Conservation (phyloP, 2,797 vertebrate species). For the Antennarius maculatus region DNA sequence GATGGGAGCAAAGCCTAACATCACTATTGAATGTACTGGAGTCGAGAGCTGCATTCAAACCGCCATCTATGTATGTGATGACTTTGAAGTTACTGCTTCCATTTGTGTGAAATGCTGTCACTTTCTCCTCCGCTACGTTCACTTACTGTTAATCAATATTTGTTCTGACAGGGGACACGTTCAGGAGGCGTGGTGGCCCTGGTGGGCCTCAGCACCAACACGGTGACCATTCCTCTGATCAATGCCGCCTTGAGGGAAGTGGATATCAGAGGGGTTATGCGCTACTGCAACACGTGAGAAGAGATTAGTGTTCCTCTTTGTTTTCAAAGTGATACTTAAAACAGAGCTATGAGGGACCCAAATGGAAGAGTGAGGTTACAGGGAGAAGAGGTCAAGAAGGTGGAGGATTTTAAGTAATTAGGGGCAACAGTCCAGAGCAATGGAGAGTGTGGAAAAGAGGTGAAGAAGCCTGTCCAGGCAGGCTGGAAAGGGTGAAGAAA, state of each 20-base stretch:
- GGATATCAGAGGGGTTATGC: constrained; percentile 94
- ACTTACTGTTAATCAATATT: background rate
- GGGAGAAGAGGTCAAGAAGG: too few relatives aligned
- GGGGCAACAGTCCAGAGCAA: too few relatives aligned
- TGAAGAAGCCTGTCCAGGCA: too few relatives aligned
- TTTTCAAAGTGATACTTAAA: background rate
- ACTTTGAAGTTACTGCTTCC: background rate
- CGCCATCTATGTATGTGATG: constrained; percentile 89
- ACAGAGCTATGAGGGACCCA: too few relatives aligned
- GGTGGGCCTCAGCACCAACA: constrained; percentile 88
- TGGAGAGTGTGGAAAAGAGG: too few relatives aligned
- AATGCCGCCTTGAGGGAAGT: constrained; percentile 88
- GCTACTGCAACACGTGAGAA: constrained; percentile 97
- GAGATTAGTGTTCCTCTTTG: background rate
- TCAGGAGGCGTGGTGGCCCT: constrained; percentile 92
- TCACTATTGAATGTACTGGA: constrained; percentile 92
- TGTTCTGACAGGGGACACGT: constrained; percentile 82
- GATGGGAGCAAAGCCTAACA: constrained; percentile 86
- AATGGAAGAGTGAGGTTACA: too few relatives aligned
- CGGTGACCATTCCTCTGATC: constrained; percentile 86
- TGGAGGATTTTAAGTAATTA: too few relatives aligned
- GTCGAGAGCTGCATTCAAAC: constrained; percentile 88
- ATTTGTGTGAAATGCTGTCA: too few relatives aligned
- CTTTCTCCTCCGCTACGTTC: too few relatives aligned
- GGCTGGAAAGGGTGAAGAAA: too few relatives aligned